A percentile compares a stretch with the other conserved stretches of the same genome.
phyloP scores from a whole-genome alignment of 2,797 vertebrate genomes.

The Notolabrus celidotus region DNA sequence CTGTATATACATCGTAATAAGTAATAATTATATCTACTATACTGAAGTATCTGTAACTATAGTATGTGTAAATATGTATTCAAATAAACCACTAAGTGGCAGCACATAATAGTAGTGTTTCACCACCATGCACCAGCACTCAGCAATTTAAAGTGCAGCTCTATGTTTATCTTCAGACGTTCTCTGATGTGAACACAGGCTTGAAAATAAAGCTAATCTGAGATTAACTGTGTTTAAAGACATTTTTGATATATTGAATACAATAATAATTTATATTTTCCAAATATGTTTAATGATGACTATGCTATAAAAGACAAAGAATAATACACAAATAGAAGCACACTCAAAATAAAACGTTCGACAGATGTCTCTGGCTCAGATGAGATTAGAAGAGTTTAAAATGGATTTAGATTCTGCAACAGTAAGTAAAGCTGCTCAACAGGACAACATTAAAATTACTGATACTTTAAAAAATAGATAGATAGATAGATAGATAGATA shows the following conservation, averaged over 20 bases:
- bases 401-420: background rate
- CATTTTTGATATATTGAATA: background rate
- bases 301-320: background rate
- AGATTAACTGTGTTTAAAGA: too few relatives aligned
- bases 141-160: background rate
- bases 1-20: too few relatives aligned
- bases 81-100: constrained; percentile 52
- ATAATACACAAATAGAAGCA: background rate
- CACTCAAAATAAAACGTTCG: background rate
- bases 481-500: too few relatives aligned
- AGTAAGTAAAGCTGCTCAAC: too few relatives aligned
- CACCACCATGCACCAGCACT: background rate
- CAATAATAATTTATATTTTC: background rate
- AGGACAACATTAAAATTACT: background rate
- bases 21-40: too few relatives aligned
- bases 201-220: too few relatives aligned
- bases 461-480: too few relatives aligned
- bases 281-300: background rate
- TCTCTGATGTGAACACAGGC: background rate
- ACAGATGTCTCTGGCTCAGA: background rate
- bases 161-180: background rate
- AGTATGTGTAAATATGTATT: constrained; percentile 8
- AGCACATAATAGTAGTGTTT: constrained; percentile 23
- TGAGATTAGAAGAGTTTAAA: background rate
- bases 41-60: too few relatives aligned